Percentiles rank a stretch among this genome's conserved stretches.
phyloP scores from a whole-genome alignment of 2,888 invertebrate genomes.

The Serripes groenlandicus region DNA sequence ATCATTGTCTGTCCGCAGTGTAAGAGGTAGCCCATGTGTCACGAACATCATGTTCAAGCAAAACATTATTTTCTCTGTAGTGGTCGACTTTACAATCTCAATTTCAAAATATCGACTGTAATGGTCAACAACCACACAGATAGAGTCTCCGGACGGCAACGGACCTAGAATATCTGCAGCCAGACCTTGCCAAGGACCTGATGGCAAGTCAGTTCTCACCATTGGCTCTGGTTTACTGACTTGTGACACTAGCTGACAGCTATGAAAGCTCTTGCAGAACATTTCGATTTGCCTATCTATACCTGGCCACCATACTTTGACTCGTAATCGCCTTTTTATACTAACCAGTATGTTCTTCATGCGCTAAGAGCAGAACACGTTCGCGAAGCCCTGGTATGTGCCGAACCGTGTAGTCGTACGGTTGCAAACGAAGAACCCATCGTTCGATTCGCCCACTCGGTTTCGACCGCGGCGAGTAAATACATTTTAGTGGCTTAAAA shows the following conservation, averaged over 20 bases:
- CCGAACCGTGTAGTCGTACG: no score
- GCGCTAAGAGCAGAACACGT: constrained; percentile 29
- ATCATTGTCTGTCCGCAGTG: constrained; percentile 50
- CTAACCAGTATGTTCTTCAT: constrained; percentile 58
- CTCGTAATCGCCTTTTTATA: constrained; percentile 30
- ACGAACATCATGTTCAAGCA: constrained; percentile 9
- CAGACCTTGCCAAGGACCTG: constrained; percentile 51
- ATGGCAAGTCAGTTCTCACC: constrained; percentile 30
- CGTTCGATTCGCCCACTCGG: constrained; percentile 74
- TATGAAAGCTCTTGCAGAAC: constrained; percentile 28
- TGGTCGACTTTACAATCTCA: constrained; percentile 14
- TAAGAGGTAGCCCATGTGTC: constrained; percentile 28
- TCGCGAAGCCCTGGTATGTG: no score
- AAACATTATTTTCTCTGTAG: constrained; percentile 11
- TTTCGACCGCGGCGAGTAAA: constrained; percentile 70
- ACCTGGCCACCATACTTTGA: constrained; percentile 66
- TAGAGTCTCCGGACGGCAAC: constrained; percentile 7
- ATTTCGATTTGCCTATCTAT: constrained; percentile 36
- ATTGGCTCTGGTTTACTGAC: constrained; percentile 1
- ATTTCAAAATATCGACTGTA: constrained; percentile 23
- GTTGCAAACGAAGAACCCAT: constrained; percentile 69
- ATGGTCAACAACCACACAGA: constrained; percentile 33
- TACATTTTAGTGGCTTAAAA: constrained; percentile 75
- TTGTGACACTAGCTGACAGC: constrained; percentile 47
- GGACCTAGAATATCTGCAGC: constrained; percentile 45